Evolutionary conservation across 2,113 vertebrate species (phyloP), one percentile per base, ranked within the genome.

Genomic region (Thunnus thynnus): DNA sequence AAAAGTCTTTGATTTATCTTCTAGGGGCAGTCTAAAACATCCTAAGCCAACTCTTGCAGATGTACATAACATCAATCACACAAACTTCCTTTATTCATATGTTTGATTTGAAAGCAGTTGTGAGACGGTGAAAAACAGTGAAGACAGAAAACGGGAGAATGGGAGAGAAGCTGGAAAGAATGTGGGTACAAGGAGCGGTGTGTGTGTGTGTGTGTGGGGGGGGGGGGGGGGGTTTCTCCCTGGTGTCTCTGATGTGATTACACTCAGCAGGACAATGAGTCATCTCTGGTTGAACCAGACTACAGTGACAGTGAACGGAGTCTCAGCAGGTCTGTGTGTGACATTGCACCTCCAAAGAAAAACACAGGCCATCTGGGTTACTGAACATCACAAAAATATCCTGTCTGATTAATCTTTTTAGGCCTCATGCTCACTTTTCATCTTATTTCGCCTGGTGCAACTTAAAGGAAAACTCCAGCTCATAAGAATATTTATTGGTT

Each of bases 201-300:
- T 16, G 32, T 25, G 51, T 51, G 56, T 51, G 54, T 32, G 73
- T 36, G n/a, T n/a, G n/a, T n/a, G n/a, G n/a, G n/a, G n/a, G n/a
- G n/a, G n/a, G n/a, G 22, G 72, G 27, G 7, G 52, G 56, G 12
- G 70, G 66, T 64, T 47, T 82, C 66, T 79, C 60, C 36, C 20
- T 25, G 70, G 62, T 82, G 87, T 88, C 73, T 85, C 65, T 72
- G 74, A 84, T 87, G 66, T 85, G 80, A 88, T 86, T 57, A 86
- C 65, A 77, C 84, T 80, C 81, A 86, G 91, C 73, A 84, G 84
- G 86, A 87, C 79, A 76, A 73, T 88, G 92, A 91, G 66, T 91
- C 88, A 93, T 89, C 80, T 72, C 70, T 83, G 61, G 81, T 76
- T 63, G 78, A 92, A 85, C 67, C 76, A 81, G 25, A 83, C 84